Conservation (phyloP, 2,888 invertebrate species). For the Tanaodytes sp. region DNA sequence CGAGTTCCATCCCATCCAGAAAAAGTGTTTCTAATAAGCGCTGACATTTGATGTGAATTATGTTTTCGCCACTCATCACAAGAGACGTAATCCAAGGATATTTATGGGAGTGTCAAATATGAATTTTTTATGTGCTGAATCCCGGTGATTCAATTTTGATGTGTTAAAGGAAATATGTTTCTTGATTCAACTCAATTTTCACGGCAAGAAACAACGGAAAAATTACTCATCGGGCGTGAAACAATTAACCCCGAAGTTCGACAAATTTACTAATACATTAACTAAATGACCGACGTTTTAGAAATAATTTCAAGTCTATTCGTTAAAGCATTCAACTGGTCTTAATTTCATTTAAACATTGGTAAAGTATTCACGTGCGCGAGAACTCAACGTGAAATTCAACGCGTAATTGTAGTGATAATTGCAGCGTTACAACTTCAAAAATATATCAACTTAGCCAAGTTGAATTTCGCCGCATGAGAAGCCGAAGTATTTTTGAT, state of each 20-base stretch:
- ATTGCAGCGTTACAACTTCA: slow-evolving; percentile 11
- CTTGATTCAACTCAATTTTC: no score
- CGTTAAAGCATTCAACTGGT: slow-evolving; percentile 14
- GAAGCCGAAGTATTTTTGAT: neutral
- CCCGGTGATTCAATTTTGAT: no score
- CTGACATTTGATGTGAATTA: no score
- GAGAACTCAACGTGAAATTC: slow-evolving; percentile 14
- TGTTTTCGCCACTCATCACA: no score
- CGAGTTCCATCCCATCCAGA: no score
- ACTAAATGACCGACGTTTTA: slow-evolving; percentile 10
- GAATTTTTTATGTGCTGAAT: no score
- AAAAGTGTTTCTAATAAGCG: no score
- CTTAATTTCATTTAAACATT: slow-evolving; percentile 25
- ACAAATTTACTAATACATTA: neutral
- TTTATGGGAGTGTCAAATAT: no score
- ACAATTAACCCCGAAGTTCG: neutral
- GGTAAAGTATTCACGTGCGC: slow-evolving; percentile 13
- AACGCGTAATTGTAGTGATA: slow-evolving; percentile 26
- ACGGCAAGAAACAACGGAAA: no score
- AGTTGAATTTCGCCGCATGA: slow-evolving; percentile 9
- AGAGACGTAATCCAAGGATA: no score
- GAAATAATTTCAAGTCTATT: slow-evolving; percentile 30
- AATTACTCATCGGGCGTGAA: neutral
- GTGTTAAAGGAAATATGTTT: no score
- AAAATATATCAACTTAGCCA: slow-evolving; percentile 9